Evolutionary conservation across 2,888 invertebrate species (phyloP).

Genomic region (Catonia carolina): DNA sequence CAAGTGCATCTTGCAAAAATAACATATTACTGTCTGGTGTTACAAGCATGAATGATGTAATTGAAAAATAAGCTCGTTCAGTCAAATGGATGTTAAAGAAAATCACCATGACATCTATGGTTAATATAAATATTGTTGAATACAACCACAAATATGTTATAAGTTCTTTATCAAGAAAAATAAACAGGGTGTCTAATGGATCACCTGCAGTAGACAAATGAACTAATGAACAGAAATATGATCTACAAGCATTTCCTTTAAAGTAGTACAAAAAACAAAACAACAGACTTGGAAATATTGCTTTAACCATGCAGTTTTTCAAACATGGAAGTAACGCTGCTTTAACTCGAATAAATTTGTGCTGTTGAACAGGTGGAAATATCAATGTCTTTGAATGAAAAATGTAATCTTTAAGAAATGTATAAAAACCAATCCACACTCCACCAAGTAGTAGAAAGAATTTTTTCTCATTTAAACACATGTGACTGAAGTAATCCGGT

Average conservation of each 20-base stretch:
- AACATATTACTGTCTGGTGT: slow-evolving; percentile 44
- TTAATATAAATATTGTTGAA: slow-evolving; percentile 59
- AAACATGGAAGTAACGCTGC: slow-evolving; percentile 51
- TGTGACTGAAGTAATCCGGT: slow-evolving; percentile 27
- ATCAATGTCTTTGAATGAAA: slow-evolving; percentile 50
- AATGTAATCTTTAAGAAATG: slow-evolving; percentile 52
- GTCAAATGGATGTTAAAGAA: slow-evolving; percentile 65
- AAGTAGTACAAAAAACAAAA: slow-evolving; percentile 56
- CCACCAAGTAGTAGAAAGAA: slow-evolving; percentile 62
- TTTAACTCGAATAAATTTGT: slow-evolving; percentile 61
- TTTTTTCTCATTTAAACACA: slow-evolving; percentile 59
- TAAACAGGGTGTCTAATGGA: slow-evolving; percentile 47
- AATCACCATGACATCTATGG: slow-evolving; percentile 61
- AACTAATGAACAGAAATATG: slow-evolving; percentile 48
- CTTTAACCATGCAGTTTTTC: slow-evolving; percentile 51
- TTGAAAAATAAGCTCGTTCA: slow-evolving; percentile 59
- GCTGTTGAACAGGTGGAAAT: slow-evolving; percentile 65
- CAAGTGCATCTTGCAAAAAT: slow-evolving; percentile 53
- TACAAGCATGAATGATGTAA: slow-evolving; percentile 45
- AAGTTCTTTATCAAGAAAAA: slow-evolving; percentile 47
- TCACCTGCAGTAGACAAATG: slow-evolving; percentile 50
- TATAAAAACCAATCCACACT: slow-evolving; percentile 58
- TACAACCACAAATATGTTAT: slow-evolving; percentile 63
- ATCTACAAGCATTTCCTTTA: slow-evolving; percentile 52
- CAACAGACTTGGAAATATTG: slow-evolving; percentile 56